phyloP scores from a whole-genome alignment of 92 coral and sea anemone genomes.

The Palythoa grandiflora region DNA sequence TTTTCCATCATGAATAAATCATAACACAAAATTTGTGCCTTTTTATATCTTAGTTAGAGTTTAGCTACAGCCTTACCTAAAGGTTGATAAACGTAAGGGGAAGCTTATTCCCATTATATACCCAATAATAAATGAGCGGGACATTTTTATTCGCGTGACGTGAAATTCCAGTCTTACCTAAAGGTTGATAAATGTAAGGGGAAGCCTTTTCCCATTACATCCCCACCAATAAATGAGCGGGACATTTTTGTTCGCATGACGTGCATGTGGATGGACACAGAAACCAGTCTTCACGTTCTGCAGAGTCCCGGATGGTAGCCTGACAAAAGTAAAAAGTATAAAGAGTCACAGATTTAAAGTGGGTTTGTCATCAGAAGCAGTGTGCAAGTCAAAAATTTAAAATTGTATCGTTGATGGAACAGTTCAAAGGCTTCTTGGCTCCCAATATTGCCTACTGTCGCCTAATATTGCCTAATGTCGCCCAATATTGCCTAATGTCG shows the following conservation, averaged over 20 bases:
- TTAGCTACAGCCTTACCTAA: neutral
- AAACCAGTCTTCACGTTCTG: slow-evolving; percentile 23
- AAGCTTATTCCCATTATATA: neutral
- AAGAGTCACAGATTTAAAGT: neutral
- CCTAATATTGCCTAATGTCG: no score
- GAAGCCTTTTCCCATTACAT: neutral
- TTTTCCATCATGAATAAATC: no score
- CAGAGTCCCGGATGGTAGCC: slow-evolving; percentile 15
- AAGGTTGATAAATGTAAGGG: neutral
- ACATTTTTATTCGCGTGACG: neutral
- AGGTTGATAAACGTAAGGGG: neutral
- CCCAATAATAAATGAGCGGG: neutral
- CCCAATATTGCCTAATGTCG: no score
- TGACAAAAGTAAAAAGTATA: neutral
- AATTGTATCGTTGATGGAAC: neutral
- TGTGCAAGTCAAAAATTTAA: neutral
- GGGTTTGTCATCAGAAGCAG: neutral
- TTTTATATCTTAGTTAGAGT: no score
- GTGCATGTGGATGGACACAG: neutral
- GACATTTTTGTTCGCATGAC: neutral
- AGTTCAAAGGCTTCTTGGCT: neutral
- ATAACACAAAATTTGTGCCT: no score
- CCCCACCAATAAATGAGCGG: neutral
- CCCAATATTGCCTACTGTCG: no score
- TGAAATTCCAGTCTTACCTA: neutral